Evolutionary conservation across 2,888 invertebrate genomes (phyloP), one percentile per base, ranked within the genome.

Genomic region (Nyleta sp.): DNA sequence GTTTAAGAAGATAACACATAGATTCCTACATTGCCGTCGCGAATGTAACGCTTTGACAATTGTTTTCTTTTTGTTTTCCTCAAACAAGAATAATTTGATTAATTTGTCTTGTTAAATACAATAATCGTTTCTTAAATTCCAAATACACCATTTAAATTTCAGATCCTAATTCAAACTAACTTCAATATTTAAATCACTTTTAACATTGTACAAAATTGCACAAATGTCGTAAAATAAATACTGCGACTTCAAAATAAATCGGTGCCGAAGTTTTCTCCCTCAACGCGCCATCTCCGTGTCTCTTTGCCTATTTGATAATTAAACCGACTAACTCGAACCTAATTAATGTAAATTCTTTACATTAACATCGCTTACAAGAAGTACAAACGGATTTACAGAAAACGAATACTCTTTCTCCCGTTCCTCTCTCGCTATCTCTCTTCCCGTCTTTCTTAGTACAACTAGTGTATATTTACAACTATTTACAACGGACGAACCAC

Each of bases 381-480:
- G 78, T 78, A 78, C 73, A 78, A 78, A 78, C 73, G 73, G 68
- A 78, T 78, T 78, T 78, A 78, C 72, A 73, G 78, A 68, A 78
- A 78, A 78, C 31, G 44, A 68, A 73, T 70, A 78, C 64, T 57
- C 64, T 55, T 53, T 77, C 40, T 52, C 28, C 35, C 35, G 15
- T 44, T 11, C 7, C 22, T 57, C 38, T 33, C 44, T 64, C 48
- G 18, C 55, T n/a, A 10, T 46, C 18, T 59, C 15, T 42, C 40
- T 17, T 33, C 18, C 22, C 22, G 1, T 20, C 13, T 44, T 53
- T 33, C 42, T 44, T 64, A 10, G n/a, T 18, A 24, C 20, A 67
- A 59, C 65, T 73, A 73, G 28, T 40, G 8, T 18, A 17, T 78
- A 78, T 78, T 40, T 78, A 78, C 78, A 78, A 33, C 28, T 78